Evolutionary conservation across 1,140 invertebrate species (phyloP).

Genomic region (Rhizoglyphus robini): DNA sequence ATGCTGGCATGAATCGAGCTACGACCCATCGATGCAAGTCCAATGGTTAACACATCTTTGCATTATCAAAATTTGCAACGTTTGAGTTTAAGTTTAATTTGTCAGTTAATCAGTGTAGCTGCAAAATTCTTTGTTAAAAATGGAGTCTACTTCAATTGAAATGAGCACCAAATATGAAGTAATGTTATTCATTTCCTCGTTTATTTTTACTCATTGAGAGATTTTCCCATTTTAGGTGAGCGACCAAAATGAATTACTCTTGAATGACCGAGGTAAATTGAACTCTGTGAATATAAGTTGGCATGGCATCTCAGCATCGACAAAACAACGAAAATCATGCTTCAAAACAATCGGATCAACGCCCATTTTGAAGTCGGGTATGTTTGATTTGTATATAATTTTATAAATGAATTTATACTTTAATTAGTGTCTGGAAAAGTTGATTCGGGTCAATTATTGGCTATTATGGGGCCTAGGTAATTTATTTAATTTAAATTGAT

Average conservation of each 20-base stretch:
- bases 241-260: background rate
- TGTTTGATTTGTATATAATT: background rate
- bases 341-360: background rate
- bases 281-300: background rate
- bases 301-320: background rate
- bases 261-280: background rate
- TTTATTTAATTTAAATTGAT: background rate
- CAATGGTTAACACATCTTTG: no score
- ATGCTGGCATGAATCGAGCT: no score
- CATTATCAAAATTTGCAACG: no score
- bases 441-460: slow-evolving; percentile 71
- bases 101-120: no score
- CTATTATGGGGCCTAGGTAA: slow-evolving; percentile 65
- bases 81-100: no score
- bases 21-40: no score
- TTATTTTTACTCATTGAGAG: background rate
- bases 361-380: background rate
- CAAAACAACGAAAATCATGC: background rate
- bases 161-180: background rate
- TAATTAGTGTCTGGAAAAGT: slow-evolving; percentile 64
- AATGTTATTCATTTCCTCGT: background rate
- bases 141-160: slow-evolving; percentile 6
- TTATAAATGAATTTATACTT: background rate
- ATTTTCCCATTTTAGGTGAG: background rate
- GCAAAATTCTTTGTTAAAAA: no score